Conservation (phyloP, 53 echinoderm and acorn worm genomes). For the Stichopus horrens region DNA sequence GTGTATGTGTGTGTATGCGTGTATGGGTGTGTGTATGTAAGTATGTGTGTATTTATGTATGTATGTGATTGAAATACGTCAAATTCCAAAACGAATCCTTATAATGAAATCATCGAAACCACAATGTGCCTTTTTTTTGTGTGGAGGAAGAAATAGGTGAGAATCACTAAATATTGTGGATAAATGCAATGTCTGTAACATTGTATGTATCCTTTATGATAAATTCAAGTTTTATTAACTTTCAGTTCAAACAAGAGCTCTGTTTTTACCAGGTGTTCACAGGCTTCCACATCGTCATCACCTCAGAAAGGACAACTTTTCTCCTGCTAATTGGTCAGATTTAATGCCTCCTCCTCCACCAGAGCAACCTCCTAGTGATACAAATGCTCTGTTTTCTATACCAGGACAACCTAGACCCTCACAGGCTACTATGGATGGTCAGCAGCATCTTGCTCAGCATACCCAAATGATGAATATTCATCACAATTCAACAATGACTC, state of each 20-base stretch:
- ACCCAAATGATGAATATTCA: slow-evolving; percentile 35
- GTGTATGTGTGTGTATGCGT: no score
- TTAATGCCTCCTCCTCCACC: slow-evolving; percentile 93
- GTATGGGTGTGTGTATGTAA: no score
- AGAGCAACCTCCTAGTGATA: slow-evolving; percentile 68
- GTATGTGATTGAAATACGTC: no score
- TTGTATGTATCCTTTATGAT: no score
- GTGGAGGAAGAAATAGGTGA: no score
- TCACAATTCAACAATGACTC: not conserved
- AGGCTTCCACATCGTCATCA: slow-evolving; percentile 47
- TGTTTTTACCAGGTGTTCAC: slow-evolving; percentile 6
- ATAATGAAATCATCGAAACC: no score
- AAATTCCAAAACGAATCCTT: no score
- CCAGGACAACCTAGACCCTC: slow-evolving; percentile 50
- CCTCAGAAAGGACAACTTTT: slow-evolving; percentile 47
- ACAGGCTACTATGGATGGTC: slow-evolving; percentile 19
- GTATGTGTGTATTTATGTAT: no score
- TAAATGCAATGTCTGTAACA: no score
- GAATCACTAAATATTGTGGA: no score
- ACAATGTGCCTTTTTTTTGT: no score
- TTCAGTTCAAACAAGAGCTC: not conserved
- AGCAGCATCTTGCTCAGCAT: slow-evolving; percentile 1
- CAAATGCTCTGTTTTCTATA: slow-evolving; percentile 50
- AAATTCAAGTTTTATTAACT: no score
- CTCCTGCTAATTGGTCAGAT: slow-evolving; percentile 82